phyloP scores from a whole-genome alignment of 2,113 vertebrate species.

The Todiramphus chloris region DNA sequence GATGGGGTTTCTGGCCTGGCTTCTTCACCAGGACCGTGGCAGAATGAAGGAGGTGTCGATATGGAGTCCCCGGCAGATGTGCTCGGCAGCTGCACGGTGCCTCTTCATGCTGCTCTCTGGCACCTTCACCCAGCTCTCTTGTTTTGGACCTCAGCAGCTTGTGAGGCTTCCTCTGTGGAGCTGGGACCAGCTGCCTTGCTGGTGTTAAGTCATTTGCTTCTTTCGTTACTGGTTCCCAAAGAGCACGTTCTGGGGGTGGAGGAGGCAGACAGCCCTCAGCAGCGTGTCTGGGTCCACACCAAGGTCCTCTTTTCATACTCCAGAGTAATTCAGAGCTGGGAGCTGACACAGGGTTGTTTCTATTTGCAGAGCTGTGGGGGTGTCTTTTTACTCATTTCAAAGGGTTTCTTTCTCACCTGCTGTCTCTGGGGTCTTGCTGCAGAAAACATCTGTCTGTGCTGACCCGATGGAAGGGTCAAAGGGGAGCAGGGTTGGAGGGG shows the following conservation, averaged over 20 bases:
- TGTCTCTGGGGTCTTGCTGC: not conserved
- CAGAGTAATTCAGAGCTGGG: not conserved
- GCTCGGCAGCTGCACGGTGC: not conserved
- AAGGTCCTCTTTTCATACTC: not conserved
- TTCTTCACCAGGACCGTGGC: not conserved
- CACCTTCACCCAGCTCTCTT: not conserved
- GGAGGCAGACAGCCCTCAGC: not conserved
- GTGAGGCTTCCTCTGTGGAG: not conserved
- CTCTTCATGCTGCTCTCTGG: not conserved
- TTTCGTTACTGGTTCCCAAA: not conserved
- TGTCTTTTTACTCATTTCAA: not conserved
- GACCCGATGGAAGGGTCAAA: not conserved
- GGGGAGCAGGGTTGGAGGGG: not conserved
- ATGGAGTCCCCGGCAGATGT: not conserved
- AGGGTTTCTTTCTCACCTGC: not conserved
- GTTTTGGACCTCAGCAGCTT: not conserved
- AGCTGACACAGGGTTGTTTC: fast-evolving
- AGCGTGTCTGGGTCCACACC: not conserved
- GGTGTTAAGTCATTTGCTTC: not conserved
- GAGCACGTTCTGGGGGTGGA: not conserved
- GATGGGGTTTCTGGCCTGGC: not conserved
- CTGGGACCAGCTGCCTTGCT: not conserved
- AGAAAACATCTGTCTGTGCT: not conserved
- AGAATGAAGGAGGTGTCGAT: not conserved
- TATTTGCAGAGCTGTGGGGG: not conserved